phyloP scores from a whole-genome alignment of 1,140 invertebrate species.

The Dinoponera quadriceps region DNA sequence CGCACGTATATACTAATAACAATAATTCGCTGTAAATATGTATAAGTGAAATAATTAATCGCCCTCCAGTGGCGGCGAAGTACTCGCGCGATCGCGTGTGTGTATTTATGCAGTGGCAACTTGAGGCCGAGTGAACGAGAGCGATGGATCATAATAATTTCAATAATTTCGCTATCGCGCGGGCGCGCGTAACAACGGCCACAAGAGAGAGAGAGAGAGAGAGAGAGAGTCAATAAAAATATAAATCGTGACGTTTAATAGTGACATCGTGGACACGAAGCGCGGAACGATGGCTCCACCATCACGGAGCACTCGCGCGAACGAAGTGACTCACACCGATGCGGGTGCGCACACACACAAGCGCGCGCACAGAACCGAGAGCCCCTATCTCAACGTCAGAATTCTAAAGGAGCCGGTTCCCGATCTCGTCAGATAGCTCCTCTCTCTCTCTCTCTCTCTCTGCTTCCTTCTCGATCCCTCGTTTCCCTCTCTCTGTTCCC shows the following conservation, averaged over 20 bases:
- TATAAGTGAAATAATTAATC: slow-evolving; percentile 41
- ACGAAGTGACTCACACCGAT: slow-evolving; percentile 6
- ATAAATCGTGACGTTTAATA: background rate
- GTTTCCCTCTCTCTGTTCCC: no score
- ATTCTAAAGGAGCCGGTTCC: slow-evolving; percentile 2
- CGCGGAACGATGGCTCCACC: background rate
- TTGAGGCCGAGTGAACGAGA: slow-evolving; percentile 15
- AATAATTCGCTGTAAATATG: slow-evolving; percentile 30
- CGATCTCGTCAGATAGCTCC: background rate
- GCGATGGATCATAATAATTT: slow-evolving; percentile 17
- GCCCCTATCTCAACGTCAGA: slow-evolving; percentile 7
- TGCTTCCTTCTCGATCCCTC: no score
- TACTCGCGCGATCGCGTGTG: background rate
- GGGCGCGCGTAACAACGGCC: background rate
- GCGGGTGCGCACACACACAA: background rate
- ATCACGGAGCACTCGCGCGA: background rate
- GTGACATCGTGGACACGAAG: background rate
- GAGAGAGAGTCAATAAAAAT: slow-evolving; percentile 6
- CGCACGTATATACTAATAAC: slow-evolving; percentile 2
- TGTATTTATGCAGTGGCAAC: background rate
- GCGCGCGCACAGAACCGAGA: background rate
- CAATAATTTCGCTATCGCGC: slow-evolving; percentile 2
- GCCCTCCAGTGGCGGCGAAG: background rate
- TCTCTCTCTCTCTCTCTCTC: no score
- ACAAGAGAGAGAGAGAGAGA: no score